A percentile compares a stretch with the other conserved stretches of the same genome.
These are phyloP conservation scores for Capromys pilorides DNA, from an alignment of 2,797 vertebrate species.

Conservation along the genomic window DNA sequence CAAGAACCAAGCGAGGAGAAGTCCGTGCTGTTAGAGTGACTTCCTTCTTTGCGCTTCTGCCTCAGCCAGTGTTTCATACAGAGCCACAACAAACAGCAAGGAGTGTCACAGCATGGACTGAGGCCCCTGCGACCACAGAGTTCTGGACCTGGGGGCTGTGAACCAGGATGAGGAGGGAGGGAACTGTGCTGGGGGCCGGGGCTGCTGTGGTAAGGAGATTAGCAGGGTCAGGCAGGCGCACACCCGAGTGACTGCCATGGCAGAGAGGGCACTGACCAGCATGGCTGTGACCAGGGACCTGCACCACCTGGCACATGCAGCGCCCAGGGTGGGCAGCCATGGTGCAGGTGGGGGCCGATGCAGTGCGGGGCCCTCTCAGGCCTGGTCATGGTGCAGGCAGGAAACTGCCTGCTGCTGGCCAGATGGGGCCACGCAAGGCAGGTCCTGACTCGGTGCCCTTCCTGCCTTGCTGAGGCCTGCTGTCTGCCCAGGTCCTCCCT, in stretches of 20 bases:
- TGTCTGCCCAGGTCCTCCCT: neutral
- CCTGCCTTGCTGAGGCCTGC: neutral
- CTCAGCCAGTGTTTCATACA: neutral
- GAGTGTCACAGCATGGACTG: rapidly evolving
- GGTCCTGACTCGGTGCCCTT: neutral
- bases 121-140: neutral
- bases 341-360: neutral
- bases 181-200: neutral
- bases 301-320: neutral
- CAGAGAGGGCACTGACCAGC: neutral
- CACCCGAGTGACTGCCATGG: neutral
- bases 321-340: neutral
- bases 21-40: neutral
- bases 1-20: neutral
- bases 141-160: neutral
- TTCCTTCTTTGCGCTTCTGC: neutral
- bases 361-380: neutral
- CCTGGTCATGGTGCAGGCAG: neutral
- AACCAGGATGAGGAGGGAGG: neutral
- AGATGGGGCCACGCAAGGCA: neutral
- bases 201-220: neutral
- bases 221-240: neutral
- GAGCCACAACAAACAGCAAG: no score
- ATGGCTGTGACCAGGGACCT: neutral
- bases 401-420: neutral